Percentiles rank a stretch among this genome's conserved stretches.
Evolutionary conservation across 1,140 invertebrate species (phyloP).

Genomic region (Hyles euphorbiae): DNA sequence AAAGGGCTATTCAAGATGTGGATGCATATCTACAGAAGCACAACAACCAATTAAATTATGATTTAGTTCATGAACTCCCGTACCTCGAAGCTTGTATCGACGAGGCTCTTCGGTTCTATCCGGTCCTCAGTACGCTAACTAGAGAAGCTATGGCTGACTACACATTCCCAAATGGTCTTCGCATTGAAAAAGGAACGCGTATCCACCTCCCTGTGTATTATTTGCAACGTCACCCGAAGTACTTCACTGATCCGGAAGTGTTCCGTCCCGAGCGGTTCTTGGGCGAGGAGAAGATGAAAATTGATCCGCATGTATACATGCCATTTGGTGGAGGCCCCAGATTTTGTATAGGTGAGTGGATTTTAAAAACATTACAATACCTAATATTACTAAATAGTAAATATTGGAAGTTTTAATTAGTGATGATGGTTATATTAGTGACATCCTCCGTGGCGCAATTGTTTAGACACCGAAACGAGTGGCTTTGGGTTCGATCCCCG

Average conservation of each 20-base stretch:
- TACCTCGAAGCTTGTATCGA: slow-evolving; percentile 80
- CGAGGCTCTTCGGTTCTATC: slow-evolving; percentile 77
- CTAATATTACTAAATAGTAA: too few relatives aligned
- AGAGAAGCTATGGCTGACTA: slow-evolving; percentile 51
- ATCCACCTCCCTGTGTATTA: slow-evolving; percentile 74
- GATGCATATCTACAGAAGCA: slow-evolving; percentile 15
- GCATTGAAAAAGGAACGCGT: slow-evolving; percentile 62
- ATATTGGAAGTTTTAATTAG: too few relatives aligned
- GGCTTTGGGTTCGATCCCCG: too few relatives aligned
- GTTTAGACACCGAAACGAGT: too few relatives aligned
- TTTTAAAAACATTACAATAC: too few relatives aligned
- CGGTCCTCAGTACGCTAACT: slow-evolving; percentile 74
- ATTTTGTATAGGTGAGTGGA: slow-evolving; percentile 55
- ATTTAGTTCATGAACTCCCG: slow-evolving; percentile 52
- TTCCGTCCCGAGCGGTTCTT: slow-evolving; percentile 74
- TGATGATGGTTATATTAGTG: too few relatives aligned
- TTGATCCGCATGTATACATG: slow-evolving; percentile 36
- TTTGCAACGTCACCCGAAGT: slow-evolving; percentile 70
- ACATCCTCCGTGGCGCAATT: too few relatives aligned
- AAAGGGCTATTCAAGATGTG: slow-evolving; percentile 67
- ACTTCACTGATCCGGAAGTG: slow-evolving; percentile 57
- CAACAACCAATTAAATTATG: slow-evolving; percentile 17
- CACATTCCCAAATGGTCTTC: slow-evolving; percentile 33
- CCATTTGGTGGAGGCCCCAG: slow-evolving; percentile 62
- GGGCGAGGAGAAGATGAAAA: slow-evolving; percentile 41